Percentiles rank a stretch among this genome's conserved stretches.
Conservation (phyloP, 2,888 invertebrate species). For the Phorcus lineatus region DNA sequence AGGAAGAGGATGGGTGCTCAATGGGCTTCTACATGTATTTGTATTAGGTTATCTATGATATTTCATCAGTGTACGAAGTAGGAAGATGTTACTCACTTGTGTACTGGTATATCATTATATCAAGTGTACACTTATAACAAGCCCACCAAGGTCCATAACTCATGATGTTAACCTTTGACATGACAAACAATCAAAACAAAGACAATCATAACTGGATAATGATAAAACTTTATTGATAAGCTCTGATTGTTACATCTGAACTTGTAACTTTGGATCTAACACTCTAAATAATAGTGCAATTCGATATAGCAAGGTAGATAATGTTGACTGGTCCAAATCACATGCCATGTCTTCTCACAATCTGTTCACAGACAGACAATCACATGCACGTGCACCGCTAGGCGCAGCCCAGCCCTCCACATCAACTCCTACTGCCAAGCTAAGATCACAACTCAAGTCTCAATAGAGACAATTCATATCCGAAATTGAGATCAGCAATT, state of each 20-base stretch:
- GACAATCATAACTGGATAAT: background rate
- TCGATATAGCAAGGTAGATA: conserved; percentile 18
- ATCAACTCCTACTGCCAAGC: background rate
- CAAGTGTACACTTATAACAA: too few species aligned
- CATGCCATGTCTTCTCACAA: background rate
- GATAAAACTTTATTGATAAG: conserved; percentile 21
- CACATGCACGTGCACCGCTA: background rate
- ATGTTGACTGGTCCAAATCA: conserved; percentile 19
- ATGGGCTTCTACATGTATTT: too few species aligned
- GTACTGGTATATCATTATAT: too few species aligned
- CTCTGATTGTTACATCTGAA: conserved; percentile 23
- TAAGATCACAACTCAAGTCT: conserved; percentile 10
- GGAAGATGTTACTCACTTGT: too few species aligned
- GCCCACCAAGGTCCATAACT: too few species aligned
- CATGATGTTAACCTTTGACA: too few species aligned
- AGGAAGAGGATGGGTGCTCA: too few species aligned
- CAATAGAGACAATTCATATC: conserved; percentile 18
- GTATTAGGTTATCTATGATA: too few species aligned
- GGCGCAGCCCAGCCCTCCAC: conserved; percentile 4
- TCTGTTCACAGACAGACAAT: background rate
- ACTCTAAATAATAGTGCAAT: conserved; percentile 1
- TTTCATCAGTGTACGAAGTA: too few species aligned
- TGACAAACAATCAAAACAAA: too few species aligned
- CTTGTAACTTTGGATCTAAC: conserved; percentile 25
- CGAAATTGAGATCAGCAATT: conserved; percentile 15